phyloP scores from a whole-genome alignment of 2,888 invertebrate species.

The Sphecodes monilicornis region DNA sequence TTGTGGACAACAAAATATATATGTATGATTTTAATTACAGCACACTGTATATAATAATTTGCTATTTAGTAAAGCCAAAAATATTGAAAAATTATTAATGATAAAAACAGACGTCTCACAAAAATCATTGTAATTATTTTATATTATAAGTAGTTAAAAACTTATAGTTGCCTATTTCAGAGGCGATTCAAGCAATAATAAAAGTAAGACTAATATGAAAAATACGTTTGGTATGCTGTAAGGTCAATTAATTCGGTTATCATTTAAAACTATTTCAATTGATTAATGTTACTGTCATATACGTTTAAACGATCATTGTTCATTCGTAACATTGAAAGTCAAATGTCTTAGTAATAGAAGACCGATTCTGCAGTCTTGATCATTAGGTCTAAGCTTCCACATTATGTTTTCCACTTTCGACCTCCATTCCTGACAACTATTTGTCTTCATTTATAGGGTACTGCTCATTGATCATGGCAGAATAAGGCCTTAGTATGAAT shows the following conservation, averaged over 20 bases:
- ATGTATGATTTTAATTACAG: no score
- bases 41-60: no score
- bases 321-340: slow-evolving; percentile 30
- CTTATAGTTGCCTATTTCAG: not conserved
- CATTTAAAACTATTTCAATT: not conserved
- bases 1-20: no score
- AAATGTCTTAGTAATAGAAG: slow-evolving; percentile 29
- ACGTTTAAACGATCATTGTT: slow-evolving; percentile 15
- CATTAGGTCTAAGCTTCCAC: slow-evolving; percentile 9
- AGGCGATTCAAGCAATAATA: not conserved
- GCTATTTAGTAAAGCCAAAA: no score
- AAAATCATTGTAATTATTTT: not conserved
- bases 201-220: not conserved
- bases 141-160: not conserved
- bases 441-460: slow-evolving; percentile 61
- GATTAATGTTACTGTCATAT: slow-evolving; percentile 5
- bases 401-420: slow-evolving; percentile 40
- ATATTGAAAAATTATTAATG: not conserved
- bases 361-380: slow-evolving; percentile 52
- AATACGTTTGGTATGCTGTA: not conserved
- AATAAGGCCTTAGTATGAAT: slow-evolving; percentile 62
- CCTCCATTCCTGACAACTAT: slow-evolving; percentile 49
- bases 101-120: not conserved
- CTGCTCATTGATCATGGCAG: slow-evolving; percentile 67
- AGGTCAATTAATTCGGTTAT: not conserved